Evolutionary conservation across 2,797 vertebrate species (phyloP).

Genomic region (Oreonectes daqikongensis): DNA sequence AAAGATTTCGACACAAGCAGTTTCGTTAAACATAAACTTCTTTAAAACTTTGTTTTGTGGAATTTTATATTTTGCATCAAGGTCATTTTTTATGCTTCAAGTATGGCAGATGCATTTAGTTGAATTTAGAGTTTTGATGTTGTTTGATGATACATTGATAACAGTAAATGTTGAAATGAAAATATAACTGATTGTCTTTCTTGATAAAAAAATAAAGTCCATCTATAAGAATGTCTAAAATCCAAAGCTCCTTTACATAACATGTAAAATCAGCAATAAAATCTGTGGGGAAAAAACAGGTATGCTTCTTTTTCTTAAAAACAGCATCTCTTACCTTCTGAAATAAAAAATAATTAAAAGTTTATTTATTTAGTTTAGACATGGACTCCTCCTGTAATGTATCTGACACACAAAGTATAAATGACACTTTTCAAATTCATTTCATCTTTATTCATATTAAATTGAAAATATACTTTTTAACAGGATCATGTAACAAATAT

Average conservation of each 20-base stretch:
- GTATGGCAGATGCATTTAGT: not conserved
- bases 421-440: constrained; percentile 73
- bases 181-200: not conserved
- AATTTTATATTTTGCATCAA: not conserved
- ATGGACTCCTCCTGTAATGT: not conserved
- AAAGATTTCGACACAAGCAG: constrained; percentile 50
- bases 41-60: constrained; percentile 3
- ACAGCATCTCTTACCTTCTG: not conserved
- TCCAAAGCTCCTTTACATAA: too few relatives aligned
- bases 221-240: too few relatives aligned
- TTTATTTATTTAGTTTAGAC: not conserved
- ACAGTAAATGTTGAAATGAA: too few relatives aligned
- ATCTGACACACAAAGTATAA: not conserved
- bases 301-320: too few relatives aligned
- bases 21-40: not conserved
- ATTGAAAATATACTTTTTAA: constrained; percentile 99
- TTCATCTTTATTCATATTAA: constrained; percentile 99
- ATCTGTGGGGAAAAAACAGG: too few relatives aligned
- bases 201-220: not conserved
- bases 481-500: constrained; percentile 99
- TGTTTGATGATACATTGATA: not conserved
- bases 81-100: not conserved
- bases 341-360: not conserved
- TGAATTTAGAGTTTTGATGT: not conserved
- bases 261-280: too few relatives aligned